phyloP scores from a whole-genome alignment of 2,888 invertebrate species.

The Drosophila dives region DNA sequence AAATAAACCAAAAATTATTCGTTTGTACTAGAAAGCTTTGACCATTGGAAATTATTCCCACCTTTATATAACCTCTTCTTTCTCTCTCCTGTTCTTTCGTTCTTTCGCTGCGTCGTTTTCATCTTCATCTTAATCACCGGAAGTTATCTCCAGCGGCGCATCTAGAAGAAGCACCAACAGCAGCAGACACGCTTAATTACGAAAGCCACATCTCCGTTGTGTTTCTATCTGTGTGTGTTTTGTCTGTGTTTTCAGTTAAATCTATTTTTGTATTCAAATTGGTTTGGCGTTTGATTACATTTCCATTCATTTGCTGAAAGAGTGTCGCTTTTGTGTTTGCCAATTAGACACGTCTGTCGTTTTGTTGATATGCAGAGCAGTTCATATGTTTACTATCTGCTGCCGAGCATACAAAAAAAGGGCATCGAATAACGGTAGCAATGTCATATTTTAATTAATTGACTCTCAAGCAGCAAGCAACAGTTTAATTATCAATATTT shows the following conservation, averaged over 20 bases:
- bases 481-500: constrained; percentile 9
- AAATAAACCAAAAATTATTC: constrained; percentile 2
- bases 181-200: constrained; percentile 69
- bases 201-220: constrained; percentile 40
- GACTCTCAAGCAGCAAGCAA: background rate
- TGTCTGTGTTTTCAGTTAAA: constrained; percentile 37
- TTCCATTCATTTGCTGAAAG: constrained; percentile 42
- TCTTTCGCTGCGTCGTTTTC: constrained; percentile 32
- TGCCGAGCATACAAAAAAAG: background rate
- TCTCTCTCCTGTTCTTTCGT: constrained; percentile 34
- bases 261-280: constrained; percentile 68
- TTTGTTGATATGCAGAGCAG: constrained; percentile 25
- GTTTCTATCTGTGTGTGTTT: constrained; percentile 42
- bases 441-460: constrained; percentile 27
- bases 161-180: constrained; percentile 25
- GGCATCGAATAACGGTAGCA: background rate
- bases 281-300: constrained; percentile 51
- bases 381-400: constrained; percentile 14
- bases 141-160: constrained; percentile 61
- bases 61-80: constrained; percentile 51
- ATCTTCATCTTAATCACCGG: constrained; percentile 69
- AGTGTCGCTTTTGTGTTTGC: constrained; percentile 26
- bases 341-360: constrained; percentile 69
- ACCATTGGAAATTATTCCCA: constrained; percentile 68
- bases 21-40: constrained; percentile 61